Percentiles rank a stretch among this genome's conserved stretches.
Conservation (phyloP, 2,888 invertebrate genomes). For the Molorchus minor region DNA sequence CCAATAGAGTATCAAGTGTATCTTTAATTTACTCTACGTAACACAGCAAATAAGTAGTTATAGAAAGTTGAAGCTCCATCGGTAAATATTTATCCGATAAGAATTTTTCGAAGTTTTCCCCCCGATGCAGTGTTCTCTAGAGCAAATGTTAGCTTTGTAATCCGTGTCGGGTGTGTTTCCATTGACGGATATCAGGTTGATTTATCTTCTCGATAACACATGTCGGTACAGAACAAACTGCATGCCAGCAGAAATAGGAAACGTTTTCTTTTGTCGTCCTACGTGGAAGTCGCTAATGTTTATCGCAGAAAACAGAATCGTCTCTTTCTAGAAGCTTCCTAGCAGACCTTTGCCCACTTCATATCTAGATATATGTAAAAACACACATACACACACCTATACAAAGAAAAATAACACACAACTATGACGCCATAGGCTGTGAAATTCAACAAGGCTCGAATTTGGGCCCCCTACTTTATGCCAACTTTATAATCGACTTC, state of each 20-base stretch:
- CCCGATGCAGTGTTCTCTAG: too few relatives aligned
- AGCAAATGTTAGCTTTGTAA: slow-evolving; percentile 44
- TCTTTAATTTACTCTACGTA: neutral
- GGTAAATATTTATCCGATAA: slow-evolving; percentile 11
- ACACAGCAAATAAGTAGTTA: neutral
- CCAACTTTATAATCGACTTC: too few relatives aligned
- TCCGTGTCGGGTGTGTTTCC: slow-evolving; percentile 40
- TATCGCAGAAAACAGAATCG: slow-evolving; percentile 7
- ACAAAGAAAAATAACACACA: too few relatives aligned
- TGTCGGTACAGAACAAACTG: slow-evolving; percentile 47
- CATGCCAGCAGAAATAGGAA: too few relatives aligned
- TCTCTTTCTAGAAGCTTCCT: too few relatives aligned
- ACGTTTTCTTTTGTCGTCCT: slow-evolving; percentile 46
- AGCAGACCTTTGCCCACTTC: too few relatives aligned
- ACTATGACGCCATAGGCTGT: too few relatives aligned
- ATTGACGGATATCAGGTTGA: slow-evolving; percentile 49
- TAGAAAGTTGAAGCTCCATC: slow-evolving; percentile 1
- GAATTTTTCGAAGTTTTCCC: slow-evolving; percentile 3
- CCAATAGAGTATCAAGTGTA: neutral
- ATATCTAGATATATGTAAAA: too few relatives aligned
- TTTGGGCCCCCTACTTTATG: too few relatives aligned
- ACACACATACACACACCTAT: too few relatives aligned
- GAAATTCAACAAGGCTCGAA: too few relatives aligned
- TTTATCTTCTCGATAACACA: slow-evolving; percentile 52
- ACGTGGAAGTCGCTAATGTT: slow-evolving; percentile 36